These are phyloP conservation scores for Benthosema pterotum DNA, from an alignment of 2,797 vertebrate species.

Conservation along the genomic window DNA sequence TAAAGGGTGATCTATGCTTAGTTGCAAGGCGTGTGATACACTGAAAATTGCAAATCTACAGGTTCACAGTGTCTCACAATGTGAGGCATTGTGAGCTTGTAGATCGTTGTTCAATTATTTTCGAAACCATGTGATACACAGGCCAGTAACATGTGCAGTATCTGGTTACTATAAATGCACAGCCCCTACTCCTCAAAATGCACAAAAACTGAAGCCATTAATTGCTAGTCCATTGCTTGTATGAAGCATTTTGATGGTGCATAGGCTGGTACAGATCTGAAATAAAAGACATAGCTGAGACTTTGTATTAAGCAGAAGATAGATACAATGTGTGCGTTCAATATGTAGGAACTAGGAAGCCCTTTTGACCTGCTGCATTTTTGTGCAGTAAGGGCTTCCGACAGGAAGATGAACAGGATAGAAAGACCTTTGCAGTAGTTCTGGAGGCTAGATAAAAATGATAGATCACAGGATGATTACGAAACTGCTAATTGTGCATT, in stretches of 20 bases:
- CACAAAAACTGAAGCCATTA: background rate
- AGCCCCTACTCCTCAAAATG: conserved; percentile 3
- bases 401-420: background rate
- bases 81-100: background rate
- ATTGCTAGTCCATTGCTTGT: background rate
- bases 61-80: background rate
- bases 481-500: too few species aligned
- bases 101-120: background rate
- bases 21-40: too few species aligned
- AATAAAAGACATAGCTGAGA: background rate
- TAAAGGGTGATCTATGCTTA: too few species aligned
- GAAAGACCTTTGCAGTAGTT: background rate
- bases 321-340: background rate
- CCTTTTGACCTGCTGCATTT: background rate
- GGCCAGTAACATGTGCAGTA: background rate
- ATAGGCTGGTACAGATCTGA: background rate
- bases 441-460: too few species aligned
- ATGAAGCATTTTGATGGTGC: background rate
- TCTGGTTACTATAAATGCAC: background rate
- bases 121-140: too few species aligned
- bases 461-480: too few species aligned
- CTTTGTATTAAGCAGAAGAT: background rate
- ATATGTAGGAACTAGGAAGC: background rate
- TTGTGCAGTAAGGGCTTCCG: background rate
- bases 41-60: too few species aligned